Conservation (phyloP, 2,888 invertebrate species). For the Lepidocyrtoides sp. region DNA sequence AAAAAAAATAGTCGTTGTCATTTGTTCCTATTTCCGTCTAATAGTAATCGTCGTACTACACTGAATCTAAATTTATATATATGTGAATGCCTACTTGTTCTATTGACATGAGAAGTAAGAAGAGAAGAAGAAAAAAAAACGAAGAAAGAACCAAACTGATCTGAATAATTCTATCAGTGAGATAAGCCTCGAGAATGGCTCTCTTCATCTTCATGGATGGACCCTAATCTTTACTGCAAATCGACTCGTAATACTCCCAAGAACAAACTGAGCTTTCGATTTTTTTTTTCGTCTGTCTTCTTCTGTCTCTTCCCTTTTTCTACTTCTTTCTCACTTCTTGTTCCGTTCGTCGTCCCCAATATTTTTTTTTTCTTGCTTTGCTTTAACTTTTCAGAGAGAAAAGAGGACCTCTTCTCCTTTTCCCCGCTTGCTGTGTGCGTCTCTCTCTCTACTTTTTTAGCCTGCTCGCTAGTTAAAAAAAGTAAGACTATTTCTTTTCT, state of each 20-base stretch:
- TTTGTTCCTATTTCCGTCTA: conserved; percentile 59
- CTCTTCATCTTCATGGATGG: conserved; percentile 85
- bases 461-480: conserved; percentile 36
- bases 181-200: conserved; percentile 85
- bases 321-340: conserved; percentile 1
- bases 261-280: conserved; percentile 83
- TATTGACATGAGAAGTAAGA: conserved; percentile 12
- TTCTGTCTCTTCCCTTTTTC: background rate
- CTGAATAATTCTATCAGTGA: conserved; percentile 85
- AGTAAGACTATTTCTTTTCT: conserved; percentile 21
- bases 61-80: background rate
- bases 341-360: background rate
- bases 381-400: conserved; percentile 16
- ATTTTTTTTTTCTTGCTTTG: conserved; percentile 1
- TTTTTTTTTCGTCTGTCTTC: too few relatives aligned
- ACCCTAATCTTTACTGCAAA: conserved; percentile 85
- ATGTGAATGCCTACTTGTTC: background rate
- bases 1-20: conserved; percentile 47
- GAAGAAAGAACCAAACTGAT: conserved; percentile 82
- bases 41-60: conserved; percentile 44
- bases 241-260: conserved; percentile 85
- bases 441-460: conserved; percentile 7
- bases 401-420: conserved; percentile 50
- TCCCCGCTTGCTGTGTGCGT: too few relatives aligned
- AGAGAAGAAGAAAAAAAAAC: background rate